phyloP scores from a whole-genome alignment of 53 echinoderm and acorn worm genomes.

The Paracentrotus lividus region DNA sequence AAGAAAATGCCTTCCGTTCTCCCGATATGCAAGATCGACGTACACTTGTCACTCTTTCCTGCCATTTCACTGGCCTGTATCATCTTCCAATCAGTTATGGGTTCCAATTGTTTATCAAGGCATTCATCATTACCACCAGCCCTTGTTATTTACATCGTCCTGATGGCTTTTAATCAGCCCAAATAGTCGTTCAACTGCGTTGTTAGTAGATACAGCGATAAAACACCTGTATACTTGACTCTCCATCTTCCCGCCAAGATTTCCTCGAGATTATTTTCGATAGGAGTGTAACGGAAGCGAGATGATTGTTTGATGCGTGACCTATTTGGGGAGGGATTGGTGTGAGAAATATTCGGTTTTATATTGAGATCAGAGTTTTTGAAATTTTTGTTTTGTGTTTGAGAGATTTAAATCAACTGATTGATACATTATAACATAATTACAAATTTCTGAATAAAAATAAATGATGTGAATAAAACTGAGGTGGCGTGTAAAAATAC shows the following conservation, averaged over 20 bases:
- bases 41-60: background rate
- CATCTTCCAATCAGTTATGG: slow-evolving; percentile 35
- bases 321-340: background rate
- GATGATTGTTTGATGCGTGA: background rate
- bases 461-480: too few species aligned
- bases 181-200: background rate
- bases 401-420: too few species aligned
- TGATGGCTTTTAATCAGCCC: slow-evolving; percentile 13
- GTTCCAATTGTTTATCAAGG: slow-evolving; percentile 52
- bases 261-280: background rate
- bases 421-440: too few species aligned
- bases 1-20: too few species aligned
- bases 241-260: background rate
- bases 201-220: slow-evolving; percentile 40
- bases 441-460: too few species aligned
- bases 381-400: too few species aligned
- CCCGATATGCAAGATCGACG: too few species aligned
- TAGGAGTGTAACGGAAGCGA: background rate
- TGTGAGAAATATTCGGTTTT: too few species aligned
- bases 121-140: slow-evolving; percentile 11
- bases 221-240: slow-evolving; percentile 27
- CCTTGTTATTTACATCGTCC: background rate
- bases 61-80: background rate
- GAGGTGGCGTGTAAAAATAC: too few species aligned
- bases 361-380: too few species aligned